Conservation (phyloP, 1,140 invertebrate species). For the Heliconius melpomene region DNA sequence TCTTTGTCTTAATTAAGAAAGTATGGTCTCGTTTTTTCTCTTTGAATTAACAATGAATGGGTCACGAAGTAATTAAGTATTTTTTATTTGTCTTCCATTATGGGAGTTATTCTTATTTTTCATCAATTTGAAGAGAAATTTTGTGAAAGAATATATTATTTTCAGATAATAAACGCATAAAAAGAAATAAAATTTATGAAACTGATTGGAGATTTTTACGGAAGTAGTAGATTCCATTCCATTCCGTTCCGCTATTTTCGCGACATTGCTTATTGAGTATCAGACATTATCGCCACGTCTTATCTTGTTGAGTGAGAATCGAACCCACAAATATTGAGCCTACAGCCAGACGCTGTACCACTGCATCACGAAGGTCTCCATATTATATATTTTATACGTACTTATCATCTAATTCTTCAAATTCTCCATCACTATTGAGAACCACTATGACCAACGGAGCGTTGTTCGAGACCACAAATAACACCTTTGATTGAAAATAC, state of each 20-base stretch:
- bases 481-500: slow-evolving; percentile 10
- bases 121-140: not conserved
- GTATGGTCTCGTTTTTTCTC: slow-evolving; percentile 43
- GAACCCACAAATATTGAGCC: not conserved
- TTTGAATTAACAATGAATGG: slow-evolving; percentile 35
- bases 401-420: not conserved
- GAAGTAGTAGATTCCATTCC: too few relatives aligned
- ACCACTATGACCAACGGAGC: not conserved
- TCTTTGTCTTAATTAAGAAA: slow-evolving; percentile 48
- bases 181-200: not conserved
- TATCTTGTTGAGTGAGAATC: too few relatives aligned
- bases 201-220: not conserved
- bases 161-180: not conserved
- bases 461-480: slow-evolving; percentile 2
- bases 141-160: not conserved
- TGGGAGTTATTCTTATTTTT: slow-evolving; percentile 11
- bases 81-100: not conserved
- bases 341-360: too few relatives aligned
- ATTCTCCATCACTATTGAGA: not conserved
- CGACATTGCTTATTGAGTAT: too few relatives aligned
- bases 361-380: too few relatives aligned
- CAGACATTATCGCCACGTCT: too few relatives aligned
- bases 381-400: not conserved
- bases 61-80: slow-evolving; percentile 1
- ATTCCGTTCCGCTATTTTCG: too few relatives aligned